Percentiles rank a stretch among this genome's conserved stretches.
These are phyloP conservation scores for Larimichthys crocea DNA, from an alignment of 2,113 vertebrate species.

Conservation along the genomic window DNA sequence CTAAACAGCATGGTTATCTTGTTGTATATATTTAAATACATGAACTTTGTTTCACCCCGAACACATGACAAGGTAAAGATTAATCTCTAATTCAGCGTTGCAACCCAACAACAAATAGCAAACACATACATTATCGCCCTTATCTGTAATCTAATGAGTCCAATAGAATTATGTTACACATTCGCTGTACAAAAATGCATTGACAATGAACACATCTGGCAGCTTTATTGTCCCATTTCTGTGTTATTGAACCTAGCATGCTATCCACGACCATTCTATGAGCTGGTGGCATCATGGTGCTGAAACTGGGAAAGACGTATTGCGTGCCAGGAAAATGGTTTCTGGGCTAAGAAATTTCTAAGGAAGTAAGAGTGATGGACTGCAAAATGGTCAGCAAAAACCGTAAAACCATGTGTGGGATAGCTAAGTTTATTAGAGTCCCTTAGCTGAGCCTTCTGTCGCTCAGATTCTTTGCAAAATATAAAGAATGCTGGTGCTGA, in stretches of 20 bases:
- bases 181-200: conserved; percentile 22
- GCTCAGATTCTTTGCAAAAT: conserved; percentile 37
- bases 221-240: conserved; percentile 45
- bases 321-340: conserved; percentile 51
- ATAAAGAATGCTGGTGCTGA: conserved; percentile 44
- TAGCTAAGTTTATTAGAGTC: conserved; percentile 48
- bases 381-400: conserved; percentile 46
- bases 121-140: conserved; percentile 31
- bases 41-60: conserved; percentile 73
- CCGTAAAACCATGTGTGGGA: conserved; percentile 29
- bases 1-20: neutral
- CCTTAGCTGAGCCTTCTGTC: conserved; percentile 28
- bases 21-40: neutral
- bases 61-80: conserved; percentile 5
- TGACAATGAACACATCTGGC: conserved; percentile 39
- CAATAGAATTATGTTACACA: conserved; percentile 52
- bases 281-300: conserved; percentile 16
- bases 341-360: conserved; percentile 37
- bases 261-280: conserved; percentile 35
- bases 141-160: conserved; percentile 63
- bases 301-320: conserved; percentile 48
- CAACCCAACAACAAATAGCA: conserved; percentile 36
- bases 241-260: conserved; percentile 35
- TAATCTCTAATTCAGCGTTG: conserved; percentile 36
- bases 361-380: conserved; percentile 46